Conservation (phyloP, 2,888 invertebrate genomes). For the Antitype chi region DNA sequence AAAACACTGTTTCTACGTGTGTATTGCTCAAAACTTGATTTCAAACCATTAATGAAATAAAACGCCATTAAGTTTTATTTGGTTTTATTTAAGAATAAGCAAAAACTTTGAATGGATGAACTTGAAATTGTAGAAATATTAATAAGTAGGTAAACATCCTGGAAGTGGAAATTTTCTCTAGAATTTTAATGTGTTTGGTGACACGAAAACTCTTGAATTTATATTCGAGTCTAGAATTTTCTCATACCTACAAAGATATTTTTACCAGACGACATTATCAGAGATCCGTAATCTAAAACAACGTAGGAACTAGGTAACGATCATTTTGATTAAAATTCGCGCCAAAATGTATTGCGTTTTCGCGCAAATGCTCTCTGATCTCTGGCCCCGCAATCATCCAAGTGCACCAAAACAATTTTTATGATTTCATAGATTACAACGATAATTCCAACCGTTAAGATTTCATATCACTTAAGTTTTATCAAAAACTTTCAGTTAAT, state of each 20-base stretch:
- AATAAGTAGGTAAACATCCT: conserved; percentile 16
- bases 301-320: conserved; percentile 53
- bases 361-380: conserved; percentile 63
- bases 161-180: conserved; percentile 32
- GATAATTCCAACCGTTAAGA: conserved; percentile 79
- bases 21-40: conserved; percentile 70
- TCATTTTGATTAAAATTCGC: conserved; percentile 72
- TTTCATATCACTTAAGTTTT: conserved; percentile 87
- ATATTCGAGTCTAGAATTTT: conserved; percentile 20
- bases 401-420: conserved; percentile 48
- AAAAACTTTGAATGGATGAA: conserved; percentile 29
- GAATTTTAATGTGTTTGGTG: conserved; percentile 22
- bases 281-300: conserved; percentile 22
- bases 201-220: neutral
- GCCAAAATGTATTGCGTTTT: conserved; percentile 73
- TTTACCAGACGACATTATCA: conserved; percentile 8
- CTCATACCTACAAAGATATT: conserved; percentile 1
- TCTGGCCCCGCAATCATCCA: conserved; percentile 22
- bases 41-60: conserved; percentile 57
- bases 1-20: conserved; percentile 71
- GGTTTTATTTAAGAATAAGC: conserved; percentile 16
- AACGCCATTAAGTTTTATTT: conserved; percentile 46
- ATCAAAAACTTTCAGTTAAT: conserved; percentile 89
- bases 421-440: conserved; percentile 71
- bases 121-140: conserved; percentile 35